Evolutionary conservation across 2,797 vertebrate species (phyloP).

Genomic region (Cygnus olor): DNA sequence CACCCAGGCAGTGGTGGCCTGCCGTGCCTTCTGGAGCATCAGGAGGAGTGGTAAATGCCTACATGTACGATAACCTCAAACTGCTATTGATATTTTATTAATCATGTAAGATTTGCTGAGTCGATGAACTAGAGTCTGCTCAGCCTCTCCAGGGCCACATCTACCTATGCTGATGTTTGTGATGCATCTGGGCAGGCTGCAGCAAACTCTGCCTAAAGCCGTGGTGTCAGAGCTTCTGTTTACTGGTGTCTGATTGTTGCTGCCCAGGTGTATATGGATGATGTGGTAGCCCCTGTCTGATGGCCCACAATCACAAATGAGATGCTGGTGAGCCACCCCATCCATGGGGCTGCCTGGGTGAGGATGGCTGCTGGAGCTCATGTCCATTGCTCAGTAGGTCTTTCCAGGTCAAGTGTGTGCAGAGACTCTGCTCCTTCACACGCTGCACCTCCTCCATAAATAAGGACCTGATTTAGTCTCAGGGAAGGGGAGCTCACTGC

Average conservation of each 20-base stretch:
- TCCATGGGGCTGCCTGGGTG: accelerated
- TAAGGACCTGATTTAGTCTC: slow-evolving; percentile 26
- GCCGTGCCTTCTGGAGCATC: too few species aligned
- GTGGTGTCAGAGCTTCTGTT: accelerated
- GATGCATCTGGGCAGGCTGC: background rate
- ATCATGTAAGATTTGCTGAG: background rate
- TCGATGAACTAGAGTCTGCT: too few species aligned
- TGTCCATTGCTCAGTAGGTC: background rate
- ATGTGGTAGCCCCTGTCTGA: background rate
- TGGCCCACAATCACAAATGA: background rate
- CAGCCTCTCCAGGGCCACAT: accelerated
- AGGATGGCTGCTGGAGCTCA: background rate
- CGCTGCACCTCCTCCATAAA: slow-evolving; percentile 1
- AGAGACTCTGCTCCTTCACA: background rate
- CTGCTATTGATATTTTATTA: too few species aligned
- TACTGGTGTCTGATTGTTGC: accelerated
- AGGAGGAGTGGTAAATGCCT: too few species aligned
- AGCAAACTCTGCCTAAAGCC: background rate
- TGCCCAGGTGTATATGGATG: accelerated
- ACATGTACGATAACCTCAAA: too few species aligned
- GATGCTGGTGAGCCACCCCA: accelerated
- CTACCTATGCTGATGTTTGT: accelerated
- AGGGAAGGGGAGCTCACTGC: background rate
- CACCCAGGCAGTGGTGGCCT: background rate
- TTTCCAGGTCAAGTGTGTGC: slow-evolving; percentile 40